Evolutionary conservation across 2,113 vertebrate genomes (phyloP).

Genomic region (Ornithorhynchus anatinus): DNA sequence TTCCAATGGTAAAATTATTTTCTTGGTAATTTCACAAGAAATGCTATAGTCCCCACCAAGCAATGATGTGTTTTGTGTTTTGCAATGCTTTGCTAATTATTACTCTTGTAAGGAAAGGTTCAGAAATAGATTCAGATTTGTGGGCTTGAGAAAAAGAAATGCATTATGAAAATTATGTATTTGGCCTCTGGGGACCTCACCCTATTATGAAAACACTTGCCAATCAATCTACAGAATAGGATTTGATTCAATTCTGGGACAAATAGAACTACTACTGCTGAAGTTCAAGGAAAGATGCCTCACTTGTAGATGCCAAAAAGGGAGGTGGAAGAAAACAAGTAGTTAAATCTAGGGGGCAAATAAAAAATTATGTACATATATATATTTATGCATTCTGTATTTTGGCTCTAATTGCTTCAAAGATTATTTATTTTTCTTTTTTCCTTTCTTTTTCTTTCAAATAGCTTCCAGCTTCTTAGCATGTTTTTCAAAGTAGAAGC

Average conservation of each 20-base stretch:
- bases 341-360: constrained; percentile 70
- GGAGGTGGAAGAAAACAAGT: constrained; percentile 64
- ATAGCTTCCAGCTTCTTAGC: constrained; percentile 77
- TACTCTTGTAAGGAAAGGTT: constrained; percentile 64
- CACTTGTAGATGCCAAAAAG: constrained; percentile 62
- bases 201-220: constrained; percentile 71
- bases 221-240: constrained; percentile 70
- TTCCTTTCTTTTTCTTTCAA: constrained; percentile 66
- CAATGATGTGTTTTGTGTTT: constrained; percentile 55
- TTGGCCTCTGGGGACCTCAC: constrained; percentile 69
- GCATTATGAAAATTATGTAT: constrained; percentile 72
- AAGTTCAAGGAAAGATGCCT: constrained; percentile 72
- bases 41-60: constrained; percentile 40
- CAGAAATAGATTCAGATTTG: constrained; percentile 66
- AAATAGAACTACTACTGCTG: constrained; percentile 71
- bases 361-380: constrained; percentile 65
- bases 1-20: constrained; percentile 67
- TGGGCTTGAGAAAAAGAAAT: constrained; percentile 61
- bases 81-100: constrained; percentile 69
- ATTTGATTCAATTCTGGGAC: constrained; percentile 70
- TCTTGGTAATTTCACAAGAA: constrained; percentile 65
- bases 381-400: constrained; percentile 74
- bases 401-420: constrained; percentile 78
- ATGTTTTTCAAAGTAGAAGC: constrained; percentile 79
- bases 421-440: constrained; percentile 80